Base-by-base conservation (phyloP, 1,140 invertebrate genomes). In the Brachionus manjavacas region DNA sequence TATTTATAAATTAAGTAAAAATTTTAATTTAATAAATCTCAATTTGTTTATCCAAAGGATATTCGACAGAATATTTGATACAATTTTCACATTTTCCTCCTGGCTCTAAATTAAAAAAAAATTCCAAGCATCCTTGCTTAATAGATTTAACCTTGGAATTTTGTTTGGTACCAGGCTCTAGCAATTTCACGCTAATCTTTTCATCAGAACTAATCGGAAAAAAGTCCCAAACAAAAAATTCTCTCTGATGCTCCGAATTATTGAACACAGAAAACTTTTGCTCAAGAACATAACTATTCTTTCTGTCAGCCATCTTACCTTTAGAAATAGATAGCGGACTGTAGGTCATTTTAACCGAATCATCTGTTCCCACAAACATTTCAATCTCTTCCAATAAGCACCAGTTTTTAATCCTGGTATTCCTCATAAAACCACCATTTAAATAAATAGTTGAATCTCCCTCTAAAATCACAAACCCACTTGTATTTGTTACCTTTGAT, bases 201-300 rank as follows among this genome's bases (percentile, higher is more conserved):
- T 81, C 52, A 20, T 81, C 79, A n/a, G 16, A 52, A 20, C 76
- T 80, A 14, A 55, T 55, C 12, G 90, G 90, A 43, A 91, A 84
- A 8, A 88, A 88, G 66, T 91, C 89, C 20, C 78, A 85, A 1
- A 91, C 49, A 4, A 86, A 85, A 6, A 91, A 79, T 4, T 87
- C 85, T 66, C 89, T 86, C 7, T 70, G n/a, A 25, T 88, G 86
- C 14, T 86, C 85, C 16, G 86, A 87, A 39, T 87, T 87, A 85
- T 91, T 91, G 85, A 89, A 88, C 11, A 91, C 70, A 60, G 86
- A 86, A 39, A 90, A 89, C 25, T 81, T 84, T 85, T 91, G 90
- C 85, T 87, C 86, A 78, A 88, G 86, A 9, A 86, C 85, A 25
- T 86, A 87, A 66, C 80, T 85, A 28, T 86, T 55, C 6, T 85